Base-by-base conservation (phyloP, 2,888 invertebrate species). In the Eupithecia vulgata region DNA sequence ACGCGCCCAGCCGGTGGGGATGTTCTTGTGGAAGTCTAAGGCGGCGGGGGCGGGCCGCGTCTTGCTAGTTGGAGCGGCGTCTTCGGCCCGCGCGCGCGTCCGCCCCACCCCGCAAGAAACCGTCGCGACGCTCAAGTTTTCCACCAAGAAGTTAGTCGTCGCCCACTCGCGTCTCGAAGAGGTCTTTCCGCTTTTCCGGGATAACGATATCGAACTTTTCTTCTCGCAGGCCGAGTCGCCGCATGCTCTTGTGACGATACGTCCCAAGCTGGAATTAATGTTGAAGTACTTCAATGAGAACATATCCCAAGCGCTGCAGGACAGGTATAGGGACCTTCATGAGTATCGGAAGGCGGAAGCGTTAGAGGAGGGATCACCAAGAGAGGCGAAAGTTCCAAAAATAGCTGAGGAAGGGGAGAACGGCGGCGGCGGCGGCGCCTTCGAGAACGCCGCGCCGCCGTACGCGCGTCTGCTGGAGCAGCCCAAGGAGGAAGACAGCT, bases 401-500 rank as follows among this genome's bases (percentile, higher is more conserved):
- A 93, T 94, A 90, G 92, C 93, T 79, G 94, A 93, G 83, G 93
- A 93, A 76, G 90, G 91, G 69, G 93, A 93, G 76, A 87, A 90
- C 83, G 89, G 89, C 91, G 93, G 93, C 92, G 93, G 93, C 92
- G 93, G 92, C 81, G 93, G 94, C 91, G 91, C 92, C 68, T 93
- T 89, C 81, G 93, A 93, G 81, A 83, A 87, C 91, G 91, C 93
- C 91, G 92, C 93, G 93, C 93, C 94, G 93, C 93, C 92, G 91
- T 92, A 84, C 86, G 90, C 89, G 40, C 87, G 93, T 68, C 90
- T 93, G 78, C 89, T 94, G 86, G 94, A 93, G 85, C 95, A 95
- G 84, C 94, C 95, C 68, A 96, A 96, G 88, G 95, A 95, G 83
- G 96, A 96, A 86, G 96, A 96, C 89, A 95, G 95, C 91, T 95